A percentile compares a stretch with the other conserved stretches of the same genome.
phyloP scores from a whole-genome alignment of 1,140 invertebrate species.

The Zelostemma sp. region DNA sequence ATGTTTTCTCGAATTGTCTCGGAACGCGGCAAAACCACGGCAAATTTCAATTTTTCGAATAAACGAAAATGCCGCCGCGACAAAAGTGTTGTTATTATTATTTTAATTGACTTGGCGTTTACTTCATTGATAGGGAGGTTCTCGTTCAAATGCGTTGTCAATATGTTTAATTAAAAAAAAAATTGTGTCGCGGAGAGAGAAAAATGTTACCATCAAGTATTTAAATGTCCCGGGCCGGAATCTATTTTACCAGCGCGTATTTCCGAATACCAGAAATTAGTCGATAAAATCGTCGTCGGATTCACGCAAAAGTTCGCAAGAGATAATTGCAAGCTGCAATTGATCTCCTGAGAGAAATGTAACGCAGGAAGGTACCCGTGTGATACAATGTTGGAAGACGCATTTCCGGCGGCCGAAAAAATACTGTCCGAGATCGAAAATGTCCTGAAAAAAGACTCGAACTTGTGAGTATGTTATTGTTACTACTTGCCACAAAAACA shows the following conservation, averaged over 20 bases:
- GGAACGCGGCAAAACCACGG: not conserved
- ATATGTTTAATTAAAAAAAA: too few relatives aligned
- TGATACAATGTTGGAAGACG: constrained; percentile 72
- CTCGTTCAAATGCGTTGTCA: too few relatives aligned
- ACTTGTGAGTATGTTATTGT: constrained; percentile 75
- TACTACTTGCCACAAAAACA: not conserved
- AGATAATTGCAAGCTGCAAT: constrained; percentile 34
- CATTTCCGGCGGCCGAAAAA: constrained; percentile 77
- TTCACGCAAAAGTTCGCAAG: too few relatives aligned
- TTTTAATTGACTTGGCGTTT: too few relatives aligned
- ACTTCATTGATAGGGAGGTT: too few relatives aligned
- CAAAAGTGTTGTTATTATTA: too few relatives aligned
- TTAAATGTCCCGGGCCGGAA: too few relatives aligned
- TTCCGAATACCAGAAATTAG: too few relatives aligned
- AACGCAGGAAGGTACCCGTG: constrained; percentile 29
- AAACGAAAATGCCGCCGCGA: constrained; percentile 25
- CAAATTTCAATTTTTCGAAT: constrained; percentile 33
- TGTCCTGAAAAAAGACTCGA: constrained; percentile 78
- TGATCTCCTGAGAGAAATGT: constrained; percentile 52
- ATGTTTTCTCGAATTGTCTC: not conserved
- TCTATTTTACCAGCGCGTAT: too few relatives aligned
- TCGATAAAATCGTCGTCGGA: too few relatives aligned
- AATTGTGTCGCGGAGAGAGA: too few relatives aligned
- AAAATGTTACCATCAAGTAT: too few relatives aligned
- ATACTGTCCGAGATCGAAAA: constrained; percentile 82